phyloP scores from a whole-genome alignment of 2,113 vertebrate species.

The Callaeas wilsoni region DNA sequence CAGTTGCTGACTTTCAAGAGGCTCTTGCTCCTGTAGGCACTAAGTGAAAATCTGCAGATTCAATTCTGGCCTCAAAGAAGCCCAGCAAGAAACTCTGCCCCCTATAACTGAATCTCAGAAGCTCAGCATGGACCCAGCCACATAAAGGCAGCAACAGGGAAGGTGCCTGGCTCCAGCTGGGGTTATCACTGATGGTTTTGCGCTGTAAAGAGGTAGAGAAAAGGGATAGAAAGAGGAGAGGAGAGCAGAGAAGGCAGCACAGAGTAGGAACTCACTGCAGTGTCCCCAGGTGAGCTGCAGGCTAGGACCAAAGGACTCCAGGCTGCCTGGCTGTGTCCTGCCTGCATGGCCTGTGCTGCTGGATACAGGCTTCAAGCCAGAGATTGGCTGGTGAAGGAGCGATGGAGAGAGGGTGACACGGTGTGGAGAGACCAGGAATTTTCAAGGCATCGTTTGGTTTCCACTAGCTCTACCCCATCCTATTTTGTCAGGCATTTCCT shows the following conservation, averaged over 20 bases:
- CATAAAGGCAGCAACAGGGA: neutral
- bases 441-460: neutral
- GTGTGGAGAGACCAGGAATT: conserved; percentile 41
- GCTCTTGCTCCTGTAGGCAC: neutral
- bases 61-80: neutral
- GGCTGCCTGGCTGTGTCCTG: neutral
- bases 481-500: neutral
- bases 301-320: neutral
- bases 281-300: neutral
- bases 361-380: neutral
- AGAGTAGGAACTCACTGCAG: accelerated
- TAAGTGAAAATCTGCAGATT: neutral
- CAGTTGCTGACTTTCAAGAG: neutral
- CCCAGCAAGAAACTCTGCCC: neutral
- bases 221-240: neutral
- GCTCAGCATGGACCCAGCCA: neutral
- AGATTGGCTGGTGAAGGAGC: neutral
- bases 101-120: neutral
- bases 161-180: neutral
- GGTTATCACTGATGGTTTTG: neutral
- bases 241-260: neutral
- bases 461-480: accelerated
- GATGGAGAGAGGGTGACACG: conserved; percentile 54
- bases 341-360: neutral
- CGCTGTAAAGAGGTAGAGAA: neutral